Conservation (phyloP, 2,113 vertebrate species). For the Callospermophilus lateralis region DNA sequence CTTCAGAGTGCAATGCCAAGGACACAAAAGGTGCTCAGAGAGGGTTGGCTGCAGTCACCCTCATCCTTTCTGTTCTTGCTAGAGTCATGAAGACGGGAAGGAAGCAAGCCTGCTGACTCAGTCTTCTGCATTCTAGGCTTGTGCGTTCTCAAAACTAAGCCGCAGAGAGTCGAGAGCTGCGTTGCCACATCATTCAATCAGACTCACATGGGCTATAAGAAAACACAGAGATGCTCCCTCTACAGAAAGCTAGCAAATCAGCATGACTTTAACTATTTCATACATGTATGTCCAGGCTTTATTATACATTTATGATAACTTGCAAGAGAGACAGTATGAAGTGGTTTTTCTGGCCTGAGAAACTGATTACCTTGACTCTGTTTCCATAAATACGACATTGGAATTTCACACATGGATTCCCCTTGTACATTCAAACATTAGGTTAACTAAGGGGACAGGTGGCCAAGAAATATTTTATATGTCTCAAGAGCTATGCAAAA, state of each 20-base stretch:
- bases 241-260: neutral
- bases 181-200: neutral
- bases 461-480: slow-evolving; percentile 20
- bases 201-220: neutral
- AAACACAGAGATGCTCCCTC: neutral
- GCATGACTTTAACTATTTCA: neutral
- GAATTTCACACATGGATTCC: neutral
- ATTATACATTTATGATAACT: neutral
- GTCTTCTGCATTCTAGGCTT: neutral
- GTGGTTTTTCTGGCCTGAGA: neutral
- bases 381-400: neutral
- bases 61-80: neutral
- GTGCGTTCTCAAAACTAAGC: neutral
- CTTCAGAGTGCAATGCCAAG: neutral
- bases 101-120: neutral
- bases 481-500: neutral
- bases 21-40: neutral
- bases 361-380: neutral
- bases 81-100: neutral
- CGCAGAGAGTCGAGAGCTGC: neutral
- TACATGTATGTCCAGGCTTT: neutral
- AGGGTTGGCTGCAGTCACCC: neutral
- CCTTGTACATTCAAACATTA: neutral
- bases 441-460: neutral
- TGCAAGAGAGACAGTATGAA: neutral